A percentile compares a stretch with the other conserved stretches of the same genome.
phyloP scores from a whole-genome alignment of 1,140 invertebrate genomes.

The Probaryconus sp. region DNA sequence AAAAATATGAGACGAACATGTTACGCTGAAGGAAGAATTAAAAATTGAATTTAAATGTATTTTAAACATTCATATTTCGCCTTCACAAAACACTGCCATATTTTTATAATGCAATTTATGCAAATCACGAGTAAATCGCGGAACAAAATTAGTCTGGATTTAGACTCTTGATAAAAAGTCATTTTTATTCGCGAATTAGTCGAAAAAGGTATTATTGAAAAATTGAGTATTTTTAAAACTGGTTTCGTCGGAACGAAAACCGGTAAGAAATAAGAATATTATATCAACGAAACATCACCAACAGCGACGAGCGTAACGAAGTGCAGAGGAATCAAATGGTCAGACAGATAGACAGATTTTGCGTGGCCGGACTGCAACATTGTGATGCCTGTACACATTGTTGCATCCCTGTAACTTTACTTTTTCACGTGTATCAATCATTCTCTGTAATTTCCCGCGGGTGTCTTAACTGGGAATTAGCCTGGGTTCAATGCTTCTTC shows the following conservation, averaged over 20 bases:
- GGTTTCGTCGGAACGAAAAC: neutral
- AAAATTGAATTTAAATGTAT: too few relatives aligned
- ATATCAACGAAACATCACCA: slow-evolving; percentile 10
- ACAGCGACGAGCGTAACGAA: slow-evolving; percentile 29
- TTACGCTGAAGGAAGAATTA: too few relatives aligned
- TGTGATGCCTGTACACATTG: slow-evolving; percentile 16
- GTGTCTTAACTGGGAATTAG: slow-evolving; percentile 55
- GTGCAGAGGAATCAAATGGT: slow-evolving; percentile 1
- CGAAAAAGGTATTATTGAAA: too few relatives aligned
- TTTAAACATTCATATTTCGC: too few relatives aligned
- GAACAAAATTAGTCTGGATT: too few relatives aligned
- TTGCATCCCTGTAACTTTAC: slow-evolving; percentile 33
- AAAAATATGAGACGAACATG: neutral
- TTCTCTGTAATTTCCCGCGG: slow-evolving; percentile 72
- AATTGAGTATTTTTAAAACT: too few relatives aligned
- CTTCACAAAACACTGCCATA: too few relatives aligned
- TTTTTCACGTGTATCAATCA: slow-evolving; percentile 70
- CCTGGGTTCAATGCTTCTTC: slow-evolving; percentile 24
- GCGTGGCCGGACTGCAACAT: slow-evolving; percentile 1
- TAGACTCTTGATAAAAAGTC: too few relatives aligned
- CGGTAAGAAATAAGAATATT: slow-evolving; percentile 16
- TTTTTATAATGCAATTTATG: too few relatives aligned
- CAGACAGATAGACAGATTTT: slow-evolving; percentile 26
- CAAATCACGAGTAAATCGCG: too few relatives aligned
- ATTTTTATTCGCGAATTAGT: too few relatives aligned